phyloP scores from a whole-genome alignment of 1,140 invertebrate species.

The Aphelinus atriplicis region DNA sequence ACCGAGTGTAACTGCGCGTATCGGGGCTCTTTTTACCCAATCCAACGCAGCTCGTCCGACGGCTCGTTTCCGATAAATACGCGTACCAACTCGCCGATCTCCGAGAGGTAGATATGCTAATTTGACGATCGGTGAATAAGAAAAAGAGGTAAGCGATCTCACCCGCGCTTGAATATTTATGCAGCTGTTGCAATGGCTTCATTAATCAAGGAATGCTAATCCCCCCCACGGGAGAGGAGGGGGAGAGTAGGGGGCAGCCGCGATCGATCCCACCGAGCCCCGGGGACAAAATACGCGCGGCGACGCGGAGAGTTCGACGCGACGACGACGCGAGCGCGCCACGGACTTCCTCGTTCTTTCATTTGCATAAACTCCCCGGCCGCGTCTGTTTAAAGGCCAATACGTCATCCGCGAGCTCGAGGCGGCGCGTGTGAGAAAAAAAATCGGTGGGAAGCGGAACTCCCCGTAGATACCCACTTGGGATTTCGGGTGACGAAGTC shows the following conservation, averaged over 20 bases:
- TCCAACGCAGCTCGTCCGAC: no score
- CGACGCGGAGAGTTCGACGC: background rate
- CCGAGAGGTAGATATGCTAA: no score
- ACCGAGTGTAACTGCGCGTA: no score
- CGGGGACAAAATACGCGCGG: background rate
- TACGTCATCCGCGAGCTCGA: background rate
- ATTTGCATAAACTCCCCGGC: background rate
- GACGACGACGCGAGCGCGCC: no score
- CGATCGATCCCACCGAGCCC: background rate
- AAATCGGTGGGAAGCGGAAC: background rate
- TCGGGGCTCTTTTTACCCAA: no score
- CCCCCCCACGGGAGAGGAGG: background rate
- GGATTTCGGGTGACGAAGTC: no score
- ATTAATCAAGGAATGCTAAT: slow-evolving; percentile 18
- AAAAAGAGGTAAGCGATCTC: slow-evolving; percentile 6
- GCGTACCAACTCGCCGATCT: no score
- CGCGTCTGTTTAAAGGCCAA: background rate
- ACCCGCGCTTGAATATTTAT: slow-evolving; percentile 15
- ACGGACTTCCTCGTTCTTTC: background rate
- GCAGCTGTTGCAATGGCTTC: background rate
- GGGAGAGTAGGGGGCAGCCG: no score
- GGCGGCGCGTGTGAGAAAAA: background rate
- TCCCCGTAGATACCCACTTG: background rate
- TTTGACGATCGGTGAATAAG: no score
- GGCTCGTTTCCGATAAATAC: no score